Evolutionary conservation across 1,140 invertebrate genomes (phyloP).

Genomic region (Whitmania pigra): DNA sequence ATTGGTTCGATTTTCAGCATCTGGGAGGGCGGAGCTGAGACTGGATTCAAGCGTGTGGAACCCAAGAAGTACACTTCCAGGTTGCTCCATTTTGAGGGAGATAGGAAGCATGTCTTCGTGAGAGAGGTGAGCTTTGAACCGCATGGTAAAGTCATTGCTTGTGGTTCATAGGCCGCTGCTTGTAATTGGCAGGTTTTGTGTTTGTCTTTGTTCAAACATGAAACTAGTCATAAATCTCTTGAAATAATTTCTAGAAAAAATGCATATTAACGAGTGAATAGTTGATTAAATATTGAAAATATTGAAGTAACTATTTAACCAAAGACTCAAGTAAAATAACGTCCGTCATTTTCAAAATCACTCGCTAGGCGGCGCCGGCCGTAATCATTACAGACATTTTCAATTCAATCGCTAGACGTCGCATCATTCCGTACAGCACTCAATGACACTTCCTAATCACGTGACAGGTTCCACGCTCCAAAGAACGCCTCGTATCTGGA

Average conservation of each 20-base stretch:
- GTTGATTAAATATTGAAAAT: too few relatives aligned
- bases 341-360: too few relatives aligned
- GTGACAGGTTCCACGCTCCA: neutral
- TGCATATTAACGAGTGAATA: too few relatives aligned
- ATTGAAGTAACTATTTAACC: too few relatives aligned
- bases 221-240: too few relatives aligned
- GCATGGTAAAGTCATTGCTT: neutral
- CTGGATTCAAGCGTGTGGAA: constrained; percentile 47
- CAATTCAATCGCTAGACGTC: neutral
- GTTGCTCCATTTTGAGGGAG: constrained; percentile 49
- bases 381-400: too few relatives aligned
- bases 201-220: too few relatives aligned
- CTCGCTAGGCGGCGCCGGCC: too few relatives aligned
- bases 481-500: constrained; percentile 1
- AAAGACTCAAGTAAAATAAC: too few relatives aligned
- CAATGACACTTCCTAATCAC: neutral
- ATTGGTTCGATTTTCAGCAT: constrained; percentile 35
- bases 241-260: too few relatives aligned
- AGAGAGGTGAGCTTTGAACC: constrained; percentile 31
- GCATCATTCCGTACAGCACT: neutral
- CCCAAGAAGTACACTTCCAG: constrained; percentile 44
- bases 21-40: constrained; percentile 48
- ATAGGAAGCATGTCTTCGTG: constrained; percentile 30
- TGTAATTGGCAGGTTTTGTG: too few relatives aligned
- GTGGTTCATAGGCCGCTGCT: too few relatives aligned